phyloP scores from a whole-genome alignment of 1,140 invertebrate species.

The Arion vulgaris region DNA sequence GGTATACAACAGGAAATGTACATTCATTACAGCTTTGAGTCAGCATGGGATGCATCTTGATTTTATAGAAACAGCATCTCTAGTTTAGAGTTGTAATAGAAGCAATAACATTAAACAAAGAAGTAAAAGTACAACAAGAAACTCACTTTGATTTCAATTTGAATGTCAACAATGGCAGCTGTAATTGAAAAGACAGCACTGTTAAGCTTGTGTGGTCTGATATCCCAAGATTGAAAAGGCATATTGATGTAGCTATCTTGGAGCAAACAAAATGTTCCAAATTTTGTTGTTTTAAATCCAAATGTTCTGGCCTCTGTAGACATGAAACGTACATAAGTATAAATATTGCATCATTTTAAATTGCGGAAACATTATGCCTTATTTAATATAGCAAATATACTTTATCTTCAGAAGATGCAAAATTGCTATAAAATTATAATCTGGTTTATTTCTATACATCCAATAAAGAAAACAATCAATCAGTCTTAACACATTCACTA shows the following conservation, averaged over 20 bases:
- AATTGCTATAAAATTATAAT: too few relatives aligned
- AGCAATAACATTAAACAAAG: background rate
- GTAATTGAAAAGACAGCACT: conserved; percentile 66
- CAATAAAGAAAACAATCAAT: too few relatives aligned
- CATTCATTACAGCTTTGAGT: too few relatives aligned
- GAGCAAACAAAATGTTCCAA: conserved; percentile 69
- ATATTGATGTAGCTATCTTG: conserved; percentile 73
- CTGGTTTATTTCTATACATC: too few relatives aligned
- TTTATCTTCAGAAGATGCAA: too few relatives aligned
- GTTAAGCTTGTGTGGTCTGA: conserved; percentile 65
- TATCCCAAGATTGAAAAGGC: conserved; percentile 73
- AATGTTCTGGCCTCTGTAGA: conserved; percentile 51
- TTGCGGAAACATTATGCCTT: too few relatives aligned
- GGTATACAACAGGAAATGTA: too few relatives aligned
- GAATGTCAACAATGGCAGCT: conserved; percentile 69
- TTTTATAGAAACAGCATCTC: too few relatives aligned
- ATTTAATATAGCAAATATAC: too few relatives aligned
- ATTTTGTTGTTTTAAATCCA: conserved; percentile 68
- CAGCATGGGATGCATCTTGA: too few relatives aligned
- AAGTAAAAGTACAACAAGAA: background rate
- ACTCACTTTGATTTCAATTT: conserved; percentile 71
- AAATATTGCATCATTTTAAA: background rate
- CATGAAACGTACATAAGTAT: background rate
- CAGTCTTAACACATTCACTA: too few relatives aligned
- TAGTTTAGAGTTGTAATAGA: too few relatives aligned